These are phyloP conservation scores for Bostrychus sinensis DNA, from an alignment of 2,113 vertebrate species.

Conservation along the genomic window DNA sequence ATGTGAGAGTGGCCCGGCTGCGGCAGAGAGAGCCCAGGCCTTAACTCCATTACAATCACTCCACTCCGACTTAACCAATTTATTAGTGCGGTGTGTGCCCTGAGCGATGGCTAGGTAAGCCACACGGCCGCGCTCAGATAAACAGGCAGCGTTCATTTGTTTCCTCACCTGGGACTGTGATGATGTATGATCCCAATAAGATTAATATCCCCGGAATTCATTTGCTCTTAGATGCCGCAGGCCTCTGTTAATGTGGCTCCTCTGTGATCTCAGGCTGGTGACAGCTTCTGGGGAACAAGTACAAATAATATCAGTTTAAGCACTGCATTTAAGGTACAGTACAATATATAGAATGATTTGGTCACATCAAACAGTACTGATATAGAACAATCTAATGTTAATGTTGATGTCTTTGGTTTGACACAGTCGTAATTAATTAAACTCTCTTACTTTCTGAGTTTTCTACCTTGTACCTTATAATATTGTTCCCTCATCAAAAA, in stretches of 20 bases:
- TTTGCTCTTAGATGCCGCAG: conserved; percentile 59
- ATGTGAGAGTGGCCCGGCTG: conserved; percentile 70
- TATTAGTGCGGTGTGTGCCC: conserved; percentile 88
- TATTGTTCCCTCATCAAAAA: no score
- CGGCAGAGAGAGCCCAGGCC: conserved; percentile 76
- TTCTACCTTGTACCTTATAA: no score
- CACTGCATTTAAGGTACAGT: background rate
- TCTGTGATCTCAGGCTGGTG: conserved; percentile 54
- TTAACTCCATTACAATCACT: conserved; percentile 90
- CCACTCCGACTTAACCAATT: conserved; percentile 89
- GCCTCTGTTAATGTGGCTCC: conserved; percentile 64
- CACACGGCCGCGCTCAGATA: conserved; percentile 94
- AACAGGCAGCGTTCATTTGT: conserved; percentile 96
- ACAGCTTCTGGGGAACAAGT: conserved; percentile 13
- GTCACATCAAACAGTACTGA: no score
- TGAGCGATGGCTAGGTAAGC: conserved; percentile 87
- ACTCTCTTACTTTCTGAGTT: no score
- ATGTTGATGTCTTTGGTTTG: no score
- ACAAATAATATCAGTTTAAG: conserved; percentile 22
- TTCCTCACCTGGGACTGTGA: conserved; percentile 92
- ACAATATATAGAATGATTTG: no score
- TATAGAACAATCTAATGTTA: no score
- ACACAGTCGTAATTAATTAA: no score
- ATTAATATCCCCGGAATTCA: conserved; percentile 86
- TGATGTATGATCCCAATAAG: conserved; percentile 97